These are phyloP conservation scores for Axea sp. DNA, from an alignment of 2,888 invertebrate species.

Conservation along the genomic window DNA sequence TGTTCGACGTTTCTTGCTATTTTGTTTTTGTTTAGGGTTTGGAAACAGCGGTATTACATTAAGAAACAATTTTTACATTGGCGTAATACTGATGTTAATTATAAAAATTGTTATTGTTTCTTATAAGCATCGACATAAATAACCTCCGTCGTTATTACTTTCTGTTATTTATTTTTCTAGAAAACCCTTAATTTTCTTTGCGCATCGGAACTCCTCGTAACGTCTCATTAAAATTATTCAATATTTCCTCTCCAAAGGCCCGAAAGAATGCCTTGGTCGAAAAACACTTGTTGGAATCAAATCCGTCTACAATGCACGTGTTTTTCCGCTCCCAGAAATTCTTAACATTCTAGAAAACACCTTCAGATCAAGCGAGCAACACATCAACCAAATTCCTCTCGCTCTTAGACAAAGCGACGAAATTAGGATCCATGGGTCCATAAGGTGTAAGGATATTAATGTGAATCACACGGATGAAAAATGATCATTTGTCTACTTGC, in stretches of 20 bases:
- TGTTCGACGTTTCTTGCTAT: too few relatives aligned
- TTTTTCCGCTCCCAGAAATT: conserved; percentile 38
- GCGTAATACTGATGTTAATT: too few relatives aligned
- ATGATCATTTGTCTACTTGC: background rate
- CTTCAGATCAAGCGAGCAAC: conserved; percentile 16
- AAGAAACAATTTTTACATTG: too few relatives aligned
- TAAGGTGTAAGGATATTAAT: conserved; percentile 11
- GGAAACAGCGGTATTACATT: too few relatives aligned
- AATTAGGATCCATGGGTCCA: conserved; percentile 21
- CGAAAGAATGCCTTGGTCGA: conserved; percentile 30
- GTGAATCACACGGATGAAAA: conserved; percentile 1
- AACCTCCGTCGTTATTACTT: too few relatives aligned
- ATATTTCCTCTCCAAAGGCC: conserved; percentile 35
- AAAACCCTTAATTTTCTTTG: conserved; percentile 7
- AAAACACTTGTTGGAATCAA: conserved; percentile 51
- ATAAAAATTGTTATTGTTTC: too few relatives aligned
- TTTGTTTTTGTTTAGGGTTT: too few relatives aligned
- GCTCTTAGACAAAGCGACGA: conserved; percentile 30
- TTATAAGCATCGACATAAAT: too few relatives aligned
- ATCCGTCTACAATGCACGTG: conserved; percentile 32
- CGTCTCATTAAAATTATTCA: conserved; percentile 50
- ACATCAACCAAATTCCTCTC: conserved; percentile 10
- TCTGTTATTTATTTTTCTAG: conserved; percentile 5
- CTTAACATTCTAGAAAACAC: conserved; percentile 51
- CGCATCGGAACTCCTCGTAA: conserved; percentile 8